Evolutionary conservation across 2,797 vertebrate genomes (phyloP).

Genomic region (Balearica regulorum): DNA sequence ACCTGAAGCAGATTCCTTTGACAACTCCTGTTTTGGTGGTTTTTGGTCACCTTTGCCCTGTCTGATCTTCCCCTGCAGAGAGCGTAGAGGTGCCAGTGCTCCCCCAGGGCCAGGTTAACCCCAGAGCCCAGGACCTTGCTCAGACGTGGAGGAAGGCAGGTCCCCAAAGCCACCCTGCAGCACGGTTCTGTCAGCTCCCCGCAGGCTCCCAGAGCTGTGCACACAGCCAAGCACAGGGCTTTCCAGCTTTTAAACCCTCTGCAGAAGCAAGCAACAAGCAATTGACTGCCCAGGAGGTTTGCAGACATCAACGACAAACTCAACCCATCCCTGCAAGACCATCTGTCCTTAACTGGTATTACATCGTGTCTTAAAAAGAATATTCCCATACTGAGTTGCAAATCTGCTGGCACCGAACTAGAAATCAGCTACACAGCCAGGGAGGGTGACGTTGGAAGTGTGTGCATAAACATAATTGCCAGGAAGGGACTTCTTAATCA

Average conservation of each 20-base stretch:
- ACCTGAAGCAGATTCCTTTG: background rate
- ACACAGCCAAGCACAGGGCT: too few relatives aligned
- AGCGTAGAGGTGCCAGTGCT: background rate
- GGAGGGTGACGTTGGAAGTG: background rate
- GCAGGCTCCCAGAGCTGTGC: background rate
- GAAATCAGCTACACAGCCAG: background rate
- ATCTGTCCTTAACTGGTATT: background rate
- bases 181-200: background rate
- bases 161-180: background rate
- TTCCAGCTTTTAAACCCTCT: background rate
- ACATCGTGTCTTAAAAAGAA: background rate
- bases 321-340: background rate
- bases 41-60: background rate
- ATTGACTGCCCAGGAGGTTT: background rate
- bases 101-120: background rate
- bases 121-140: background rate
- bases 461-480: background rate
- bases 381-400: background rate
- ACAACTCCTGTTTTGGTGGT: background rate
- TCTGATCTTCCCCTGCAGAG: background rate
- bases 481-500: background rate
- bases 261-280: background rate
- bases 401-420: background rate
- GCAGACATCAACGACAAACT: background rate
- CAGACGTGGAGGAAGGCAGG: fast-evolving